Evolutionary conservation across 2,113 vertebrate genomes (phyloP).

Genomic region (Cercocebus atys): DNA sequence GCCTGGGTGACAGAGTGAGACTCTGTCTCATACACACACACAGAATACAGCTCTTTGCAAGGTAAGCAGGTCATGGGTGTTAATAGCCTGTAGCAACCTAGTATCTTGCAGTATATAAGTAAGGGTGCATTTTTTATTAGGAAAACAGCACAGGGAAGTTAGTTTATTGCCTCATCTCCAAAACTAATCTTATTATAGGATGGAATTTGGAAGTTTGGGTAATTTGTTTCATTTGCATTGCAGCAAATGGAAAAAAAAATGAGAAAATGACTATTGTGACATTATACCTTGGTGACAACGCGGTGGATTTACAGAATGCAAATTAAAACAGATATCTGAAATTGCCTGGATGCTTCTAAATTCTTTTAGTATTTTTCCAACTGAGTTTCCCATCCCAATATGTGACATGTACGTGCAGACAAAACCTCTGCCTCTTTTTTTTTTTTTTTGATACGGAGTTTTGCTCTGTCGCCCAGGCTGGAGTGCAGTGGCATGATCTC

Average conservation of each 20-base stretch:
- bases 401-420: not conserved
- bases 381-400: not conserved
- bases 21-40: too few species aligned
- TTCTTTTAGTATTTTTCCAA: not conserved
- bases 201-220: not conserved
- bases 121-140: not conserved
- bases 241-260: not conserved
- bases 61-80: not conserved
- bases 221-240: slow-evolving; percentile 10
- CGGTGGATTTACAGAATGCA: not conserved
- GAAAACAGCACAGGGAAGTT: not conserved
- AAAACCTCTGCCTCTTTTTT: not conserved
- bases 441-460: too few species aligned
- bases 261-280: not conserved
- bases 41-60: not conserved
- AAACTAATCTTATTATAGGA: not conserved
- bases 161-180: not conserved
- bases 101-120: not conserved
- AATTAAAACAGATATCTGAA: not conserved
- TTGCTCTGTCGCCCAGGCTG: too few species aligned
- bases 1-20: too few species aligned
- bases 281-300: not conserved
- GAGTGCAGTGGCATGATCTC: too few species aligned
- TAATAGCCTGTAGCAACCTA: not conserved
- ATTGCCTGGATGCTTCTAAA: not conserved